A percentile compares a stretch with the other conserved stretches of the same genome.
phyloP scores from a whole-genome alignment of 1,140 invertebrate species.

The Bombus vancouverensis region DNA sequence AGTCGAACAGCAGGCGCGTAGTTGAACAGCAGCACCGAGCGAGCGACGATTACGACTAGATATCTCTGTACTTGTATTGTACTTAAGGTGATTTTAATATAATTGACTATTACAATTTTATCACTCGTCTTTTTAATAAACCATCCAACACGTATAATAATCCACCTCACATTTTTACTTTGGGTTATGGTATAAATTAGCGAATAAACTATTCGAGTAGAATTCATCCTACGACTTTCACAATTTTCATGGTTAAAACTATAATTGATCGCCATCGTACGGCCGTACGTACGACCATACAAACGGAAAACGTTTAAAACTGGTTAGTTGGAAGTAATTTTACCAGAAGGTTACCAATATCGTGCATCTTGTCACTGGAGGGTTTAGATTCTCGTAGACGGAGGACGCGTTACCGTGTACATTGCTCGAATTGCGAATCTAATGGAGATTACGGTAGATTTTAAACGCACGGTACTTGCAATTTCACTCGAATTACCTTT shows the following conservation, averaged over 20 bases:
- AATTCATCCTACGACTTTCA: neutral
- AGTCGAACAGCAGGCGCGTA: no score
- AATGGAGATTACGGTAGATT: conserved; percentile 42
- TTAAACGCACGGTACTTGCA: conserved; percentile 34
- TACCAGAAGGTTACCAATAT: neutral
- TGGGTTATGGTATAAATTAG: no score
- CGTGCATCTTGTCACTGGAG: neutral
- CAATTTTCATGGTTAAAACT: neutral
- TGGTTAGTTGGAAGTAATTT: neutral
- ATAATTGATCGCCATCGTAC: neutral
- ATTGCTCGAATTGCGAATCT: conserved; percentile 35
- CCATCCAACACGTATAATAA: no score
- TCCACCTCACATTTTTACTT: neutral
- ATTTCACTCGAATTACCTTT: conserved; percentile 44
- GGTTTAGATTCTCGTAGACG: neutral
- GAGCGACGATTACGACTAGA: no score
- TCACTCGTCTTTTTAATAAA: no score
- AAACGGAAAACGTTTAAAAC: neutral
- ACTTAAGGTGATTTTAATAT: no score
- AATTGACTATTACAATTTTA: no score
- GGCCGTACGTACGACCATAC: no score
- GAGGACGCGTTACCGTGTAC: conserved; percentile 5
- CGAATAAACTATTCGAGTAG: no score
- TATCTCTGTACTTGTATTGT: no score
- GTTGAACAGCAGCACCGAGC: no score